phyloP scores from a whole-genome alignment of 2,797 vertebrate genomes.

The Orestias chungarensis region DNA sequence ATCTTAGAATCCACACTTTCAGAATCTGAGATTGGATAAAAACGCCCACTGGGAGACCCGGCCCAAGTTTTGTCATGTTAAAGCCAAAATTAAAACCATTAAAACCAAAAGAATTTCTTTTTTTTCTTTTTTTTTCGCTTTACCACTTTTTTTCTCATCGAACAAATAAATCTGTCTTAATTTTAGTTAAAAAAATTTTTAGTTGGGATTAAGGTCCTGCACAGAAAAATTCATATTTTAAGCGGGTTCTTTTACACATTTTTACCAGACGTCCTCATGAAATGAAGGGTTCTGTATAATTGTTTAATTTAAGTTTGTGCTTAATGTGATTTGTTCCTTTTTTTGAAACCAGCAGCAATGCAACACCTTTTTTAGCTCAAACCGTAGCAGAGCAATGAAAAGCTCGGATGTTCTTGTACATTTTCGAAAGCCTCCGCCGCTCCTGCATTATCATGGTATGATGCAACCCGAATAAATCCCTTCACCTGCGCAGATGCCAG shows the following conservation, averaged over 20 bases:
- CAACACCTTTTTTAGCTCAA: not conserved
- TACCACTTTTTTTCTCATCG: not conserved
- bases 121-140: not conserved
- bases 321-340: not conserved
- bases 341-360: not conserved
- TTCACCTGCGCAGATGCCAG: conserved; percentile 22
- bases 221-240: not conserved
- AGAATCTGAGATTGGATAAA: no score
- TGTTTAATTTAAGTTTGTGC: not conserved
- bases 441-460: not conserved
- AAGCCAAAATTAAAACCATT: no score
- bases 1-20: no score
- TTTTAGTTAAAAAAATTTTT: no score
- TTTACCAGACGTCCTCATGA: not conserved
- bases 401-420: not conserved
- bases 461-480: conserved; percentile 11
- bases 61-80: no score
- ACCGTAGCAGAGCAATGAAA: not conserved
- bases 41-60: no score
- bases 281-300: not conserved
- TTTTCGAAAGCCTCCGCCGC: not conserved
- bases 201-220: not conserved
- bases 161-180: no score
- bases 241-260: not conserved
- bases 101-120: no score